Base-by-base conservation (phyloP, 2,888 invertebrate species). In the Eutolmus rufibarbis region DNA sequence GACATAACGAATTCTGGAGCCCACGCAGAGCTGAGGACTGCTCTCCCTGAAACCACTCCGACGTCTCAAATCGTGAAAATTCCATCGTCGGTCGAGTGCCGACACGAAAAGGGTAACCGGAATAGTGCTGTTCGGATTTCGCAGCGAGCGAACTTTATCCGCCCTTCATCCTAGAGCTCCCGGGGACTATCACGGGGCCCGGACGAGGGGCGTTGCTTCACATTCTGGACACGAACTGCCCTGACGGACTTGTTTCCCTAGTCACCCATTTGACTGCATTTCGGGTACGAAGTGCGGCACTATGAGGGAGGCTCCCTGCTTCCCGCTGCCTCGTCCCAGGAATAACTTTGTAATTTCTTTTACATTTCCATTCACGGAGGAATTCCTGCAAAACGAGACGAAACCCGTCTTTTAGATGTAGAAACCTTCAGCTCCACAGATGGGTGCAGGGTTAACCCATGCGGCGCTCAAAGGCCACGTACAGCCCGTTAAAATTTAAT, bases 21-120 rank as follows among this genome's bases (percentile, higher is more conserved):
- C 28, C 46, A 74, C 56, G n/a, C 46, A 40, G 31, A 5, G 16
- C 12, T 37, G 31, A 43, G 28, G 40, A 16, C 85, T 85, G 31
- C 74, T 74, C 19, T 23, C 28, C 37, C 34, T n/a, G 9, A 19
- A 66, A 43, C 85, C 74, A 85, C 46, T 85, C 46, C 74, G 43
- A 43, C 74, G n/a, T 85, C 19, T 85, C 51, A 31, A 85, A 85
- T 85, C 43, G 74, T 46, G 46, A 40, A 85, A 74, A 74, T 85
- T 74, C 85, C 43, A 85, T 85, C 74, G 43, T 85, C 74, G 43
- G 85, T 74, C 74, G 85, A 85, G 46, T 74, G 85, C 74, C 31
- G 43, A 85, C 85, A 74, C 74, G 85, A 85, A 85, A 85, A 85
- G 85, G 85, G 85, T 85, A 85, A 85, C 85, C 85, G 85, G 85